phyloP scores from a whole-genome alignment of 2,113 vertebrate species.

The Grallaria varia region DNA sequence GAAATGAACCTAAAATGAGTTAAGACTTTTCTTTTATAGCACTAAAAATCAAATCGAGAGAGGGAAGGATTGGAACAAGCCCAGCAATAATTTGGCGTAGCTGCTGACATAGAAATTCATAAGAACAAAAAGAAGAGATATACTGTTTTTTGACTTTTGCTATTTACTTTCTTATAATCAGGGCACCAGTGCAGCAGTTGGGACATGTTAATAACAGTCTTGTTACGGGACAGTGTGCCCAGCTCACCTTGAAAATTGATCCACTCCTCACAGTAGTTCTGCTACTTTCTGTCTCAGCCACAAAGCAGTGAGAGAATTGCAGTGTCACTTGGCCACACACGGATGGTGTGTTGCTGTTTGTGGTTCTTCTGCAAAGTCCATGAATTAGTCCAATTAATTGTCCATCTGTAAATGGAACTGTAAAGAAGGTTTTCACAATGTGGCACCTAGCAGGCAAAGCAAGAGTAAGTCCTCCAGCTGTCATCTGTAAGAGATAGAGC shows the following conservation, averaged over 20 bases:
- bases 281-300: neutral
- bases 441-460: neutral
- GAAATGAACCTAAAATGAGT: neutral
- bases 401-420: neutral
- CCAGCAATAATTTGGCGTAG: neutral
- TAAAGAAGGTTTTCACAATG: neutral
- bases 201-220: neutral
- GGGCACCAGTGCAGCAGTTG: neutral
- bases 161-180: neutral
- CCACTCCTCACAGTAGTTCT: neutral
- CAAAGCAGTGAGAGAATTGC: neutral
- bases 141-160: neutral
- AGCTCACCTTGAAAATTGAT: neutral
- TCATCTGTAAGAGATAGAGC: neutral
- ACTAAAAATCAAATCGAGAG: neutral
- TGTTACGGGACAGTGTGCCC: neutral
- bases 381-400: neutral
- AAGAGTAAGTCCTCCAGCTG: neutral
- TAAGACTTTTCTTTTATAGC: neutral
- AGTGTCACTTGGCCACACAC: neutral
- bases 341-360: neutral
- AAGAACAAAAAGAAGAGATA: neutral
- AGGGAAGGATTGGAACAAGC: neutral
- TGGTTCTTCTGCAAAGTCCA: neutral
- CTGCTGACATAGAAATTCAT: neutral